Evolutionary conservation across 2,888 invertebrate genomes (phyloP).

Genomic region (Drosophila testacea): DNA sequence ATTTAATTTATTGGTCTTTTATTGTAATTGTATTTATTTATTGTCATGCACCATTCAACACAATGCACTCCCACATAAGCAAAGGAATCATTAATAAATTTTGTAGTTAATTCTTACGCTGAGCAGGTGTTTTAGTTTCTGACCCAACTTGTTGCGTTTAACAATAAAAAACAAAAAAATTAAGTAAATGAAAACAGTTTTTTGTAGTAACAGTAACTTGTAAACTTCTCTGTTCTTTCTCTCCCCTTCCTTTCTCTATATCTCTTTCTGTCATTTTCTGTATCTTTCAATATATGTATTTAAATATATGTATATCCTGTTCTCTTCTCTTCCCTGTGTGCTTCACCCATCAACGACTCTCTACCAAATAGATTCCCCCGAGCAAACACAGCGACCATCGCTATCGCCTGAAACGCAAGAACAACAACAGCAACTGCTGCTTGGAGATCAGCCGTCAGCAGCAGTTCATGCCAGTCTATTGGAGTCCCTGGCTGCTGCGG

Average conservation of each 20-base stretch:
- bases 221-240: constrained; percentile 47
- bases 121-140: constrained; percentile 9
- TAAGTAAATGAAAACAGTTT: constrained; percentile 4
- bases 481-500: constrained; percentile 75
- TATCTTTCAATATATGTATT: constrained; percentile 41
- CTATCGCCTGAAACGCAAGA: constrained; percentile 64
- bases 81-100: constrained; percentile 7
- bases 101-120: constrained; percentile 15
- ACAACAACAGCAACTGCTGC: constrained; percentile 53
- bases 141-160: neutral
- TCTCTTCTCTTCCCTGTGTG: constrained; percentile 58
- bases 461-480: constrained; percentile 74
- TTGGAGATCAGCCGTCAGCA: constrained; percentile 57
- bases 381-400: constrained; percentile 53
- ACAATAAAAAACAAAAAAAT: neutral
- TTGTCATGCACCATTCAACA: constrained; percentile 14
- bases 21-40: constrained; percentile 32
- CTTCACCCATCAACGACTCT: constrained; percentile 43
- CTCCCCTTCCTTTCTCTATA: constrained; percentile 19
- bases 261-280: constrained; percentile 35
- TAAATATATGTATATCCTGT: constrained; percentile 52
- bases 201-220: constrained; percentile 60
- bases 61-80: constrained; percentile 5
- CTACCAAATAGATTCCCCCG: constrained; percentile 63
- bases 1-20: constrained; percentile 3